These are phyloP conservation scores for Astreopora myriophthalma DNA, from an alignment of 64 coral and sea anemone species.

Conservation along the genomic window DNA sequence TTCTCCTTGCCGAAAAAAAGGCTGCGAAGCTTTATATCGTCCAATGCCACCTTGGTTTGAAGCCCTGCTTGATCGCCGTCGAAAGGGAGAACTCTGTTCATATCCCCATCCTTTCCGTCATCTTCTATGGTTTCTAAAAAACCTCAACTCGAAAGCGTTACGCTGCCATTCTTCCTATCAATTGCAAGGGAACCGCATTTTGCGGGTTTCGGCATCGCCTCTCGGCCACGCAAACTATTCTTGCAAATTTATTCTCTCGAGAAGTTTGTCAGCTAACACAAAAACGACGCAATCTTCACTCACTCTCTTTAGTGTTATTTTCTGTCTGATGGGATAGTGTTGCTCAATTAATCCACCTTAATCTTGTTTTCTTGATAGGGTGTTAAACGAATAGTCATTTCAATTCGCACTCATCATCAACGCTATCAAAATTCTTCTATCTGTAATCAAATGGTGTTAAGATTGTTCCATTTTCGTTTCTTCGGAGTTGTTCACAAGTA, in stretches of 20 bases:
- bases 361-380: slow-evolving; percentile 8
- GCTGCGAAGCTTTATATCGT: too few species aligned
- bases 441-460: background rate
- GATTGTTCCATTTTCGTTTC: background rate
- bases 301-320: background rate
- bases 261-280: background rate
- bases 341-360: slow-evolving; percentile 22
- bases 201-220: background rate
- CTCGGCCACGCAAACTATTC: background rate
- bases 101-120: too few species aligned
- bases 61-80: too few species aligned
- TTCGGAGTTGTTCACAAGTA: background rate
- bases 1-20: too few species aligned
- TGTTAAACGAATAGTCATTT: background rate
- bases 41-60: too few species aligned
- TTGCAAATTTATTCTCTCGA: background rate
- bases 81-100: too few species aligned
- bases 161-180: background rate
- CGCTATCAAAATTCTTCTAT: too few species aligned
- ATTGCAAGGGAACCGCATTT: background rate
- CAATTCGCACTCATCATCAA: background rate
- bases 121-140: too few species aligned
- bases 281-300: background rate
- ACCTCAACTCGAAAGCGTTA: background rate
- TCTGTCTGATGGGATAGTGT: background rate